These are phyloP conservation scores for Pinctada fucata DNA, from an alignment of 2,888 invertebrate species.

Conservation along the genomic window DNA sequence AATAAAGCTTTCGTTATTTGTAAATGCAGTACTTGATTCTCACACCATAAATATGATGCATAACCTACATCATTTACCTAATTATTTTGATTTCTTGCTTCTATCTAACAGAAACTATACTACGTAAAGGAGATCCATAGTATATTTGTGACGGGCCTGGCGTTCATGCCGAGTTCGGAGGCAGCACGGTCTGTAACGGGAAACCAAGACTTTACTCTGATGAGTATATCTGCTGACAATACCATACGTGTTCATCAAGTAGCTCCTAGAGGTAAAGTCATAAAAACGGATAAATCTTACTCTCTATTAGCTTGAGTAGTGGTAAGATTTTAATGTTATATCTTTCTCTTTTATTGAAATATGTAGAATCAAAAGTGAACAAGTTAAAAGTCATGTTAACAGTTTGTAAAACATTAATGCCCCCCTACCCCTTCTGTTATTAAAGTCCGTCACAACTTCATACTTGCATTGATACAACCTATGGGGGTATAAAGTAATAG, in stretches of 20 bases:
- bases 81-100: constrained; percentile 11
- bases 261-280: constrained; percentile 63
- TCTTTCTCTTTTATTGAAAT: background rate
- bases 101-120: constrained; percentile 84
- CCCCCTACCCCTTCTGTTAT: too few species aligned
- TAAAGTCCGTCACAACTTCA: too few species aligned
- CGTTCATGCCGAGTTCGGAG: constrained; percentile 86
- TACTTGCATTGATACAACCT: too few species aligned
- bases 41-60: too few species aligned
- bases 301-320: background rate
- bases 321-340: background rate
- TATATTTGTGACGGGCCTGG: constrained; percentile 97
- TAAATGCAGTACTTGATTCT: too few species aligned
- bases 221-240: constrained; percentile 97
- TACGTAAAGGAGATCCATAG: constrained; percentile 91
- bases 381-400: too few species aligned
- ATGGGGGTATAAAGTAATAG: too few species aligned
- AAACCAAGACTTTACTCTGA: constrained; percentile 87
- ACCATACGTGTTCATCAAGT: constrained; percentile 74
- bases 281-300: background rate
- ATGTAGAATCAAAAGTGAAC: background rate
- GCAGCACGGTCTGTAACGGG: constrained; percentile 70
- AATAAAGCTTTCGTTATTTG: too few species aligned
- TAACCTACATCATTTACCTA: too few species aligned
- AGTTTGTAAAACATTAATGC: too few species aligned